These are phyloP conservation scores for Oceanites oceanicus DNA, from an alignment of 2,113 vertebrate genomes.

Conservation along the genomic window DNA sequence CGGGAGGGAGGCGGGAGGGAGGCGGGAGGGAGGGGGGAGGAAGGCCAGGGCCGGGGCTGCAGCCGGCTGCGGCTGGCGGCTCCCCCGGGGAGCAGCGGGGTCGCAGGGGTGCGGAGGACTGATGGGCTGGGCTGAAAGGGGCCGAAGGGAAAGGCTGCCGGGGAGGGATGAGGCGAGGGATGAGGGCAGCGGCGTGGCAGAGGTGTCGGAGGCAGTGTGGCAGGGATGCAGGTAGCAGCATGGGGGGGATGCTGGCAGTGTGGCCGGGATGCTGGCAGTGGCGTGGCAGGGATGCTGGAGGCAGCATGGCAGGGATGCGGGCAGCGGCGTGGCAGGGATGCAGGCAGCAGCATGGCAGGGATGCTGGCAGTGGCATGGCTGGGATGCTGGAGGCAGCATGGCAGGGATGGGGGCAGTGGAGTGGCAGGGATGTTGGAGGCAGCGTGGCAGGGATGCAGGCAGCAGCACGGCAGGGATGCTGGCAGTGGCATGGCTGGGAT, in stretches of 20 bases:
- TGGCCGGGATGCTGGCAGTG: background rate
- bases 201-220: background rate
- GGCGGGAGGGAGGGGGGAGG: background rate
- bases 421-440: background rate
- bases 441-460: too few relatives aligned
- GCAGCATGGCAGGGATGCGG: background rate
- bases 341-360: rapidly evolving
- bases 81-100: background rate
- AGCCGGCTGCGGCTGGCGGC: background rate
- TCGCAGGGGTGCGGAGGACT: background rate
- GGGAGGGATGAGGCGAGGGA: background rate
- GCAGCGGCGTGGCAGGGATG: background rate
- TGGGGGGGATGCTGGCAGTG: background rate
- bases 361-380: too few relatives aligned
- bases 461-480: too few relatives aligned
- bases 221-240: rapidly evolving
- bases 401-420: background rate
- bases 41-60: background rate
- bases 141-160: background rate
- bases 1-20: background rate
- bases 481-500: background rate
- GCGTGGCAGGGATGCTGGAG: rapidly evolving
- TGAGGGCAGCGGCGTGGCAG: rapidly evolving
- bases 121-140: background rate
- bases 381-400: too few relatives aligned